phyloP scores from a whole-genome alignment of 1,140 invertebrate genomes.

The Xylocopa sonorina region DNA sequence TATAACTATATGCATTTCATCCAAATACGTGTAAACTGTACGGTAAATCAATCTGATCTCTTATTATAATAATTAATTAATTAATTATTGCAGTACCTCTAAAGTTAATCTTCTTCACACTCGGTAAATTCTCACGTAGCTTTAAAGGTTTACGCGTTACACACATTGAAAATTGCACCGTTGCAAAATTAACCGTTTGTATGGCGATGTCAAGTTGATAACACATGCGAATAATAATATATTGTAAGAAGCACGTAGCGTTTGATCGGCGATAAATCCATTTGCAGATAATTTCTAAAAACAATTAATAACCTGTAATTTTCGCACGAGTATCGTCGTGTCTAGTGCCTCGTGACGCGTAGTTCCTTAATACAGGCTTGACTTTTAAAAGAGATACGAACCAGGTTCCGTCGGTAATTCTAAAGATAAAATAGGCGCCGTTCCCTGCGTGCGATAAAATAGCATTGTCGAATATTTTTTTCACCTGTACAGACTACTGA shows the following conservation, averaged over 20 bases:
- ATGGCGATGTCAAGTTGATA: neutral
- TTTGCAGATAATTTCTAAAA: neutral
- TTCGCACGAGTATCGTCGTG: neutral
- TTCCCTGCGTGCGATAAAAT: conserved; percentile 14
- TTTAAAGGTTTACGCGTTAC: neutral
- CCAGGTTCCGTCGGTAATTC: neutral
- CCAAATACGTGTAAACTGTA: neutral
- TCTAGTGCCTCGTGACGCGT: neutral
- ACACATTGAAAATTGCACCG: neutral
- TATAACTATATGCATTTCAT: neutral
- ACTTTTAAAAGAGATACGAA: neutral
- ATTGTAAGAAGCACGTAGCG: neutral
- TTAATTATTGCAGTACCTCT: neutral
- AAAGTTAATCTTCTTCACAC: neutral
- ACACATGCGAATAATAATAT: neutral
- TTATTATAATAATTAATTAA: too few species aligned
- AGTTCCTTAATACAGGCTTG: neutral
- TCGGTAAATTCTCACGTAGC: too few species aligned
- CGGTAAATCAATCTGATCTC: neutral
- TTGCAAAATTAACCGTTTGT: neutral
- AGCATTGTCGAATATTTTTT: conserved; percentile 22
- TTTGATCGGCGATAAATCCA: neutral
- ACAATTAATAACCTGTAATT: neutral
- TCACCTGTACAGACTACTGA: neutral
- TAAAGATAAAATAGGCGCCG: conserved; percentile 26